These are phyloP conservation scores for Mystacides longicornis DNA, from an alignment of 2,888 invertebrate genomes.

Conservation along the genomic window DNA sequence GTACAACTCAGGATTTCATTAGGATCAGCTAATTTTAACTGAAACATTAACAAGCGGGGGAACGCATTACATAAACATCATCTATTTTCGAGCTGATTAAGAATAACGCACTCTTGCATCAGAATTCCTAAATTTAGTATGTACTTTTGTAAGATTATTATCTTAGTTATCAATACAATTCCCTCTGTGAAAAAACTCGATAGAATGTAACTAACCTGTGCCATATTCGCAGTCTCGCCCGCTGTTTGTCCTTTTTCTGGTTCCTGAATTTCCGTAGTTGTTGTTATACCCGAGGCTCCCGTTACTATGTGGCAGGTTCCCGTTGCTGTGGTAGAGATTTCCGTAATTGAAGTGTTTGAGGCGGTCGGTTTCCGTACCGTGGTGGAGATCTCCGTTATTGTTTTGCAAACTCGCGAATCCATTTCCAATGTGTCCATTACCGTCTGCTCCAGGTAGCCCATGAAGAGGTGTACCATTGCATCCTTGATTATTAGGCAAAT, in stretches of 20 bases:
- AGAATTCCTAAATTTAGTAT: too few relatives aligned
- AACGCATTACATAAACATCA: too few relatives aligned
- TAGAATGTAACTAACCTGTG: not conserved
- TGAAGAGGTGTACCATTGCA: not conserved
- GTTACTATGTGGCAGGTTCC: not conserved
- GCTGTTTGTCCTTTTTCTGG: not conserved
- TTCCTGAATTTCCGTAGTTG: not conserved
- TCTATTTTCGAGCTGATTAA: too few relatives aligned
- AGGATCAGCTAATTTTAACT: too few relatives aligned
- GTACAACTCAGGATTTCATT: too few relatives aligned
- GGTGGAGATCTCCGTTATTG: not conserved
- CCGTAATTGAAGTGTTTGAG: not conserved
- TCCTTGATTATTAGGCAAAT: not conserved
- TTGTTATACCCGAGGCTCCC: not conserved
- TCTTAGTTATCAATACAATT: too few relatives aligned
- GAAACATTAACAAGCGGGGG: too few relatives aligned
- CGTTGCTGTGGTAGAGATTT: not conserved
- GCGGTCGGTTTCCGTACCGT: not conserved
- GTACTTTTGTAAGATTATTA: too few relatives aligned
- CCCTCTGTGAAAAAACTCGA: not conserved
- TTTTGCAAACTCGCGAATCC: not conserved
- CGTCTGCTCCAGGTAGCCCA: not conserved
- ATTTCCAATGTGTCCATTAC: not conserved
- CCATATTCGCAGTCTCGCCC: slow-evolving; percentile 4
- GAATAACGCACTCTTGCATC: too few relatives aligned